phyloP scores from a whole-genome alignment of 1,140 invertebrate species.

The Papilio polyxenes region DNA sequence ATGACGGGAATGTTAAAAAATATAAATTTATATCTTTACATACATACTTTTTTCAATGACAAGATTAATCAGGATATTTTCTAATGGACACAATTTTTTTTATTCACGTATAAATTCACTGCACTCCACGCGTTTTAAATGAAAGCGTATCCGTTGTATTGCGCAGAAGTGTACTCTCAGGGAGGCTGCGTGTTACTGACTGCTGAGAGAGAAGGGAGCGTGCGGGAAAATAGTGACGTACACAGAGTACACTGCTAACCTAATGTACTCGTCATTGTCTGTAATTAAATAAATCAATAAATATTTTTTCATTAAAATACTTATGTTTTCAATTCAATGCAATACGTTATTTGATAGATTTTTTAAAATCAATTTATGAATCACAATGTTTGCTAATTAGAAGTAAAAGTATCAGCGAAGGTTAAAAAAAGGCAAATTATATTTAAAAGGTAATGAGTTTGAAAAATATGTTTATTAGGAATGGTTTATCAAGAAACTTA shows the following conservation, averaged over 20 bases:
- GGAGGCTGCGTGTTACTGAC: slow-evolving; percentile 35
- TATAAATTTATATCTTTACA: not conserved
- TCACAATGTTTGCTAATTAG: too few relatives aligned
- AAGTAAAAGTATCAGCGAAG: not conserved
- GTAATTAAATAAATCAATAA: too few relatives aligned
- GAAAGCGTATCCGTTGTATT: not conserved
- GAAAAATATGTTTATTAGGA: too few relatives aligned
- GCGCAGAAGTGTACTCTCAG: not conserved
- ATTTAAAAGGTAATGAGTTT: too few relatives aligned
- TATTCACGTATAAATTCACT: not conserved
- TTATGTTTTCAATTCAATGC: not conserved
- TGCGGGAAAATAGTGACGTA: slow-evolving; percentile 35
- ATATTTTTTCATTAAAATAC: not conserved
- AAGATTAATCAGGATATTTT: not conserved
- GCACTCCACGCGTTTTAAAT: slow-evolving; percentile 21
- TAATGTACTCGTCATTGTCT: not conserved
- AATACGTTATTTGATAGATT: too few relatives aligned
- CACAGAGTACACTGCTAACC: slow-evolving; percentile 18
- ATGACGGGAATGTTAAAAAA: not conserved
- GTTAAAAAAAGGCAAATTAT: too few relatives aligned
- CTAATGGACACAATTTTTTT: not conserved
- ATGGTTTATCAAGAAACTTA: too few relatives aligned
- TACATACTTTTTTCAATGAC: not conserved
- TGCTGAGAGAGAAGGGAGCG: slow-evolving; percentile 28
- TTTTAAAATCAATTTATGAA: too few relatives aligned